phyloP scores from a whole-genome alignment of 35 echinoderm and acorn worm genomes.

The Ophioderma brevispina region DNA sequence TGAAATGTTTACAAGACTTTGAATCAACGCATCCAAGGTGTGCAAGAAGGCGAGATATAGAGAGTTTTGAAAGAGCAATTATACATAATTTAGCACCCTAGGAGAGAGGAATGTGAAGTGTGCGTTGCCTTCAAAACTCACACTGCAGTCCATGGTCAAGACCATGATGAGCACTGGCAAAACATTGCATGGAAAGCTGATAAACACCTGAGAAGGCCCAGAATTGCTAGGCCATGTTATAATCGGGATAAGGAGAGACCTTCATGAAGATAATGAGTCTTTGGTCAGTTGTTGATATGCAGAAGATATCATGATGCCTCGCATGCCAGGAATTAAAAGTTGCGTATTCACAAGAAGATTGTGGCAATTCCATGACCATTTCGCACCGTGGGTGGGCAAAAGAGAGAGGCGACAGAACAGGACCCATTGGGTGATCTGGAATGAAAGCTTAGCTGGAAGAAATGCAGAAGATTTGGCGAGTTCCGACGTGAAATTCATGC shows the following conservation, averaged over 20 bases:
- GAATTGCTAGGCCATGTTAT: background rate
- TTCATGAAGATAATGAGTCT: background rate
- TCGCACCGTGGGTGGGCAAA: background rate
- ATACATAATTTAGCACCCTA: slow-evolving; percentile 9
- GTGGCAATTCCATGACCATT: slow-evolving; percentile 27
- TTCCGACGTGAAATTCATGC: slow-evolving; percentile 13
- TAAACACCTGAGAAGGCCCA: background rate
- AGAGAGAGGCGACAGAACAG: background rate
- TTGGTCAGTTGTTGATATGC: slow-evolving; percentile 15
- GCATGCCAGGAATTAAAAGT: slow-evolving; percentile 5
- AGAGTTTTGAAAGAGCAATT: background rate
- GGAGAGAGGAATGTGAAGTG: background rate
- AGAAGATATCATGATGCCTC: slow-evolving; percentile 31
- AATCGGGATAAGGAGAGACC: background rate
- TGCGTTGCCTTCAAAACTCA: background rate
- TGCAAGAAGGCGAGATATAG: slow-evolving; percentile 7
- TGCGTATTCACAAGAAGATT: slow-evolving; percentile 2
- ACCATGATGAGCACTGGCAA: background rate
- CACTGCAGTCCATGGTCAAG: too few species aligned
- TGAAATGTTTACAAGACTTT: slow-evolving; percentile 25
- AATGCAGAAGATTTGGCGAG: slow-evolving; percentile 41
- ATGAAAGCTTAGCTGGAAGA: slow-evolving; percentile 21
- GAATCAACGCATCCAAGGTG: slow-evolving; percentile 8
- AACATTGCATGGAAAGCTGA: background rate
- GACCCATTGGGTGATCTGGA: background rate